Evolutionary conservation across 2,888 invertebrate genomes (phyloP), one percentile per base, ranked within the genome.

Genomic region (Tryphoninae sp.): DNA sequence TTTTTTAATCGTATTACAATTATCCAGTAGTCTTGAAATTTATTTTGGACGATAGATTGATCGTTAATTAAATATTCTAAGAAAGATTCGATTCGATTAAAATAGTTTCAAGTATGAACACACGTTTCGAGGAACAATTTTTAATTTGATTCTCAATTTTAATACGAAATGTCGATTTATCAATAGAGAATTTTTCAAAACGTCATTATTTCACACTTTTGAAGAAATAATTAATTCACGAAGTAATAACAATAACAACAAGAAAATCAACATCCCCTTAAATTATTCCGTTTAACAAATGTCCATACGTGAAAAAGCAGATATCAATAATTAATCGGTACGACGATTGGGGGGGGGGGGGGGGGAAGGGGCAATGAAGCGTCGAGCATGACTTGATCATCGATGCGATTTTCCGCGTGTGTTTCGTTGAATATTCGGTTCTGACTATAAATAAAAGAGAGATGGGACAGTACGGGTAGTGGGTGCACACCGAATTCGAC

Each of bases 401-500:
- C 23, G 72, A 58, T 19, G n/a, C 62, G 23, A 81, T 81, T 69
- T 81, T 65, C 61, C 53, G 2, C 19, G 61, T 53, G 40, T 40
- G 76, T 82, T 82, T 64, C 11, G 76, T 68, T 68, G 45, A 68
- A 79, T 83, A 83, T 78, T 83, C 69, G 22, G 45, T 72, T 58
- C 11, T 16, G 59, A 33, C 79, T 73, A 71, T 78, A 77, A 82
- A 80, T 74, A 78, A 80, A 59, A 58, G 76, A 26, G 45, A 26
- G 45, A 19, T 13, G 55, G 22, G 16, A 8, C 13, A 68, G 22
- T 71, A 65, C 45, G 40, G 19, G n/a, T 9, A 2, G 23, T 11
- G 64, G 53, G 33, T 11, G 40, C 11, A 26, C 49, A n/a, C 75
- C 68, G 69, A 81, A 80, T 81, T 87, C 88, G 89, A 89, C 90